Evolutionary conservation across 2,797 vertebrate genomes (phyloP), one percentile per base, ranked within the genome.

Genomic region (Ambastaia sidthimunki): DNA sequence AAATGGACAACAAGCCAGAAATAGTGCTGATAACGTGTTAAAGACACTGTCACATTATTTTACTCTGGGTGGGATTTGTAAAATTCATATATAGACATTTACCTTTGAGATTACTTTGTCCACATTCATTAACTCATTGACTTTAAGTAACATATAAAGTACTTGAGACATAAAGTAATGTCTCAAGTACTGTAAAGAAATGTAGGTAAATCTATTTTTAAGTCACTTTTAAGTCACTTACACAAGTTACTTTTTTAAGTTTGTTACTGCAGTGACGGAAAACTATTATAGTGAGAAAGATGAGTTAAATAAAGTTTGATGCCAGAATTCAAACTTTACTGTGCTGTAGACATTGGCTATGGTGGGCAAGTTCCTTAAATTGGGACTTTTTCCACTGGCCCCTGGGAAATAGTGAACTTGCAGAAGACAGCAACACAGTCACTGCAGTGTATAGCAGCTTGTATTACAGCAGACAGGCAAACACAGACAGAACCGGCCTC

Each of bases 341-440:
- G 44, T 11, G 6, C n/a, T 44, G 41, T 44, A 44, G 10, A 63
- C 23, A 31, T 9, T 48, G 59, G 72, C 59, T 63, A 50, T 19
- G 44, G 55, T 67, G 15, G 28, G 71, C 50, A 21, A 0, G 13
- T 55, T 76, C 84, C 89, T 89, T 74, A 83, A 86, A 85, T 86
- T 83, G 77, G 87, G 71, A 88, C 80, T 77, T 85, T 90, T 88
- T 85, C 85, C 84, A 28, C 82, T 25, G 68, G 85, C 88, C 89
- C 88, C 88, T 91, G 91, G 91, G 91, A 93, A 92, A 88, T 78
- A 86, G 69, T 85, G 86, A 80, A 70, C 76, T 21, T 59, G 85
- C 62, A 72, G 80, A 82, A 67, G 52, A 48, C 1, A 50, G 82
- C 34, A 5, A 2, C 10, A 2, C 41, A 44, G 41, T 44, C 41